phyloP scores from a whole-genome alignment of 2,113 vertebrate species.

The Campylomormyrus tamandua region DNA sequence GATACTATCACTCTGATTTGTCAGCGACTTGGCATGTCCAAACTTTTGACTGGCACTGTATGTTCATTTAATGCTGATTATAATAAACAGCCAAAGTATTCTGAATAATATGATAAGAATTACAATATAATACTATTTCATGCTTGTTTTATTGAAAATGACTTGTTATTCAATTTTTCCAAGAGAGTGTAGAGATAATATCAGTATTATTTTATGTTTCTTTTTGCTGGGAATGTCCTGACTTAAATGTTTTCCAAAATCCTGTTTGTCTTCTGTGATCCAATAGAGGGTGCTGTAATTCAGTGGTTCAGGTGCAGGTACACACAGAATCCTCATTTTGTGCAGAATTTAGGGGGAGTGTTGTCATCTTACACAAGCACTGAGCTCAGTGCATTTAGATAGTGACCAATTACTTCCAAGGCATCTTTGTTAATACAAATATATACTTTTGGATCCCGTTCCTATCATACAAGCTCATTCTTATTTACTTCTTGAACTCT shows the following conservation, averaged over 20 bases:
- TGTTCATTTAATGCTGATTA: not conserved
- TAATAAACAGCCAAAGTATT: not conserved
- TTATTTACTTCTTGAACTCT: not conserved
- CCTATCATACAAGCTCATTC: not conserved
- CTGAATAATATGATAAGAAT: not conserved
- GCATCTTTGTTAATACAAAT: not conserved
- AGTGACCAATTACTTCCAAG: not conserved
- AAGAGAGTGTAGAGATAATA: not conserved
- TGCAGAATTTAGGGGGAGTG: not conserved
- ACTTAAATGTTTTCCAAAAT: not conserved
- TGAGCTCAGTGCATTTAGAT: not conserved
- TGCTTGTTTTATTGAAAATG: not conserved
- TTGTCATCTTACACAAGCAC: not conserved
- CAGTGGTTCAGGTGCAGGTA: not conserved
- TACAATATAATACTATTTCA: not conserved
- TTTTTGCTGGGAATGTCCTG: not conserved
- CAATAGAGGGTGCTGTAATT: constrained; percentile 18
- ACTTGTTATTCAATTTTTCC: not conserved
- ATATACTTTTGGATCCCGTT: not conserved
- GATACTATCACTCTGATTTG: no score
- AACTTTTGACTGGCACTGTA: not conserved
- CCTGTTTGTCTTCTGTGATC: not conserved
- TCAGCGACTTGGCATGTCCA: not conserved
- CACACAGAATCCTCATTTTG: not conserved
- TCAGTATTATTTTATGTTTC: not conserved